Base-by-base conservation (phyloP, 2,888 invertebrate species). In the Sisyra terminalis region DNA sequence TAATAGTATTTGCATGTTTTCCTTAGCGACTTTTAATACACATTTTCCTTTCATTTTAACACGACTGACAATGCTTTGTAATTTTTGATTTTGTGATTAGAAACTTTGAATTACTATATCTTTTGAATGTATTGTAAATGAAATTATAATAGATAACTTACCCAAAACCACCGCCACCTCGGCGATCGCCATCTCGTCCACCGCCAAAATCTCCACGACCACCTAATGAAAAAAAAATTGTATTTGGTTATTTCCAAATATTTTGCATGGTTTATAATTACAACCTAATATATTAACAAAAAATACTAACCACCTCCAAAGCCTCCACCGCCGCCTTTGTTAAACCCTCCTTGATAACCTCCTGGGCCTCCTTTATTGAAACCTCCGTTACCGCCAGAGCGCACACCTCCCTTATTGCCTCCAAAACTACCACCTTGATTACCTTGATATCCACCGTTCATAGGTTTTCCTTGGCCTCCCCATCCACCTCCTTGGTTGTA, bases 161-260 rank as follows among this genome's bases (percentile, higher is more conserved):
- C 73, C 73, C 72, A 62, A 63, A 73, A 57, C 69, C 70, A 32
- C 44, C 43, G 14, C 40, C 29, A 2, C 35, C 35, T n/a, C 34
- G 14, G n/a, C 31, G 16, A n/a, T 15, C 11, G 6, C 42, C 34
- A n/a, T 51, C 51, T 30, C 50, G 47, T 11, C 50, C 49, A 11
- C 51, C 46, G 13, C 53, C 53, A 46, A 41, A 46, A 41, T 41
- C 50, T 39, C 48, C 47, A 44, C 50, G 50, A 24, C 24, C 24
- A 16, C 50, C 50, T 39, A 46, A 16, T 39, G 4, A 2, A 18
- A 8, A 9, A 39, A 38, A 16, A 14, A 35, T 16, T n/a, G n/a
- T n/a, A n/a, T n/a, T n/a, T n/a, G n/a, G n/a, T n/a, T n/a, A n/a
- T n/a, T n/a, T n/a, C n/a, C n/a, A n/a, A n/a, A n/a, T n/a, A n/a